A percentile compares a stretch with the other conserved stretches of the same genome.
These are phyloP conservation scores for Hofmannophila pseudospretella DNA, from an alignment of 2,888 invertebrate species.

Conservation along the genomic window DNA sequence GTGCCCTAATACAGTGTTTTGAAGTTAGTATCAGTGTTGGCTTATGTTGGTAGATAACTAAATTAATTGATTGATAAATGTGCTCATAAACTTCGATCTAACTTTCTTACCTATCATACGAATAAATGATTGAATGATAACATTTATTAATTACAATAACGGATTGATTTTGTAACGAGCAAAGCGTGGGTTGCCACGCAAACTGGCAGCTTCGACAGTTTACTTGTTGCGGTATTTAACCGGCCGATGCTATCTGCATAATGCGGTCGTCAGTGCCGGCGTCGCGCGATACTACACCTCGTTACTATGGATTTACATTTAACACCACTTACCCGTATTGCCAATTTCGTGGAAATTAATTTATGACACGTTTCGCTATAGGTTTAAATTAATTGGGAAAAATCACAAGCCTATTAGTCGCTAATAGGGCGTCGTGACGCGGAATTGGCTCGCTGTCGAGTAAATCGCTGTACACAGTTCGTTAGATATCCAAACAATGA, in stretches of 20 bases:
- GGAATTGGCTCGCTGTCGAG: slow-evolving; percentile 13
- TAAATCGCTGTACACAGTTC: slow-evolving; percentile 53
- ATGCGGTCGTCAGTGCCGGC: slow-evolving; percentile 57
- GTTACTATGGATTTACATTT: slow-evolving; percentile 64
- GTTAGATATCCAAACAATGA: slow-evolving; percentile 72
- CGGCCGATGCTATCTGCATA: slow-evolving; percentile 66
- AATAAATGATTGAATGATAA: not conserved
- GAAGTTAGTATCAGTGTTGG: too few relatives aligned
- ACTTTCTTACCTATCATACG: too few relatives aligned
- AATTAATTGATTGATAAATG: too few relatives aligned
- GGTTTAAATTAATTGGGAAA: slow-evolving; percentile 13
- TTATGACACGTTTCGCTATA: slow-evolving; percentile 23
- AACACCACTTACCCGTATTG: slow-evolving; percentile 46
- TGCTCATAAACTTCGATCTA: too few relatives aligned
- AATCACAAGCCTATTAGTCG: not conserved
- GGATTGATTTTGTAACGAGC: not conserved
- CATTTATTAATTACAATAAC: not conserved
- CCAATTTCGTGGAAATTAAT: slow-evolving; percentile 51
- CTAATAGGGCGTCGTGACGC: slow-evolving; percentile 28
- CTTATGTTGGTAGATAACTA: too few relatives aligned
- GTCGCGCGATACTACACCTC: slow-evolving; percentile 49
- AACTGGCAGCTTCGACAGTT: slow-evolving; percentile 37
- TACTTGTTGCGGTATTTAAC: slow-evolving; percentile 74
- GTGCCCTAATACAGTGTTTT: too few relatives aligned
- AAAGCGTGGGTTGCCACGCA: slow-evolving; percentile 18